phyloP scores from a whole-genome alignment of 2,797 vertebrate species.

The Thamnophis elegans region DNA sequence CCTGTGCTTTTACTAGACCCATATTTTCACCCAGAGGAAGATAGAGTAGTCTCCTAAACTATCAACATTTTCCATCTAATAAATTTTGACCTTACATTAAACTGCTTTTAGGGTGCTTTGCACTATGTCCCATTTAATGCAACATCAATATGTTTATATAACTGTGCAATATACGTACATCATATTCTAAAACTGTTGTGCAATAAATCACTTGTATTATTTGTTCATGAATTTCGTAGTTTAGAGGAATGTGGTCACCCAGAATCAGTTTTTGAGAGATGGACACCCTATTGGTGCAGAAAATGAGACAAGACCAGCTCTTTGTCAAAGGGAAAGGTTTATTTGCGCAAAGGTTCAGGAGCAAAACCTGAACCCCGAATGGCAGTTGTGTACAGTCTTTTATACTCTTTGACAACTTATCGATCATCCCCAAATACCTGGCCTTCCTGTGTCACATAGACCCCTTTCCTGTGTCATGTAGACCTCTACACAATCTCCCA shows the following conservation, averaged over 20 bases:
- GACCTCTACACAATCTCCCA: no score
- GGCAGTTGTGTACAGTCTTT: no score
- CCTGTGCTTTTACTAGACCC: background rate
- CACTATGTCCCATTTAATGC: slow-evolving; percentile 52
- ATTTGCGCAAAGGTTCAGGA: no score
- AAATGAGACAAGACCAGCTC: background rate
- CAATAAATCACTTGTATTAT: slow-evolving; percentile 44
- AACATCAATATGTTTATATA: slow-evolving; percentile 48
- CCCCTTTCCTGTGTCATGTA: no score
- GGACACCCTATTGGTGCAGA: background rate
- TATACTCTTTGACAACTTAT: no score
- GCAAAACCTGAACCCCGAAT: no score
- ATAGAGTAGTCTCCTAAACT: slow-evolving; percentile 52
- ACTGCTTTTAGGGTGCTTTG: slow-evolving; percentile 41
- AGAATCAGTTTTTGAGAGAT: background rate
- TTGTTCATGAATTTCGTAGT: background rate
- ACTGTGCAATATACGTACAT: slow-evolving; percentile 47
- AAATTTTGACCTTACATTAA: slow-evolving; percentile 45
- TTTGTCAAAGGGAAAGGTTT: no score
- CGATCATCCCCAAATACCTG: no score
- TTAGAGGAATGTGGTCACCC: background rate
- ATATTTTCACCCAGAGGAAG: background rate
- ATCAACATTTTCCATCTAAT: slow-evolving; percentile 42
- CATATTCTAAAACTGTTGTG: slow-evolving; percentile 33
- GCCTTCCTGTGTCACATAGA: no score